A percentile compares a stretch with the other conserved stretches of the same genome.
Conservation (phyloP, 35 echinoderm and acorn worm genomes). For the Lytechinus pictus region DNA sequence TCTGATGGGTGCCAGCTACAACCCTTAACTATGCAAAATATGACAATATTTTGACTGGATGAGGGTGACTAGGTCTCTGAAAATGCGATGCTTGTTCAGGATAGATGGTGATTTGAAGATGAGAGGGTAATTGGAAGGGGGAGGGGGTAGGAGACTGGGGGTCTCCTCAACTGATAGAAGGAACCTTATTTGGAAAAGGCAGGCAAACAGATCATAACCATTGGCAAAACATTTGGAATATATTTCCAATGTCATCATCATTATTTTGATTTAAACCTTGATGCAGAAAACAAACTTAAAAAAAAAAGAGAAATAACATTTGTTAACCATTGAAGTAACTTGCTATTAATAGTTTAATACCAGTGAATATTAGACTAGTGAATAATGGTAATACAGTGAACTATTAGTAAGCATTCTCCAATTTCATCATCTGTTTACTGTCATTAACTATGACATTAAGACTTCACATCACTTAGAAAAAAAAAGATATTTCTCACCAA, state of each 20-base stretch:
- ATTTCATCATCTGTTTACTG: too few species aligned
- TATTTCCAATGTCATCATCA: neutral
- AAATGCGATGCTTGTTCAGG: conserved; percentile 12
- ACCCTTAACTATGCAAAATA: conserved; percentile 28
- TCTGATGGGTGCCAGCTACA: neutral
- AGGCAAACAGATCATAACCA: neutral
- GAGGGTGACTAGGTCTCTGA: neutral
- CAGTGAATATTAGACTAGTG: too few species aligned
- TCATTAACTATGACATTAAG: too few species aligned
- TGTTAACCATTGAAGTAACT: too few species aligned
- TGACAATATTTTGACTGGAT: conserved; percentile 40
- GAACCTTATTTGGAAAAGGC: neutral
- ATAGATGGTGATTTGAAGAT: neutral
- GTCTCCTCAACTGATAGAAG: neutral
- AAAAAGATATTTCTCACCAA: too few species aligned
- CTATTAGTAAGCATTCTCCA: too few species aligned
- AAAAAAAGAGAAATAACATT: too few species aligned
- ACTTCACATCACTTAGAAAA: too few species aligned
- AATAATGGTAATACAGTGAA: too few species aligned
- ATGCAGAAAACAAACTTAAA: neutral
- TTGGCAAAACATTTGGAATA: neutral
- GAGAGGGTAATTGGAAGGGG: neutral
- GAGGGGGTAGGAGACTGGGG: neutral
- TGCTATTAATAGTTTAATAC: too few species aligned
- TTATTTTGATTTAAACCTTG: neutral